A percentile compares a stretch with the other conserved stretches of the same genome.
Evolutionary conservation across 1,140 invertebrate species (phyloP).

Genomic region (Drosophila kanapiae): DNA sequence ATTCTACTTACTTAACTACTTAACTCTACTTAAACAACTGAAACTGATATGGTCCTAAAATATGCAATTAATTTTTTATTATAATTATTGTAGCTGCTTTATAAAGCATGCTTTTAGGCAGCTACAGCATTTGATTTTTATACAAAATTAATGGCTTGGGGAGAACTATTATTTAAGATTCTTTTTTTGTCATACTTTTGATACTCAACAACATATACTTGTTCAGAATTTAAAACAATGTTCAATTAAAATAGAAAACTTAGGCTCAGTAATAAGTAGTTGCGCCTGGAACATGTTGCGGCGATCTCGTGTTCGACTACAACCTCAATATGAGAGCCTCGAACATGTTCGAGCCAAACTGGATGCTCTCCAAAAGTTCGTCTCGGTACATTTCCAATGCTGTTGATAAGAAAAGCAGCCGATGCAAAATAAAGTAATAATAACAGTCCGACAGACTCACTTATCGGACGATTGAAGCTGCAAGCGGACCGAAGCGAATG

Average conservation of each 20-base stretch:
- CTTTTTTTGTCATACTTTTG: background rate
- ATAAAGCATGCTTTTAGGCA: background rate
- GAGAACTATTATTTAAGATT: no score
- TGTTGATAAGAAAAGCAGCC: slow-evolving; percentile 42
- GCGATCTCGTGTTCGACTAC: slow-evolving; percentile 10
- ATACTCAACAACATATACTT: background rate
- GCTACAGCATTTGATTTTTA: background rate
- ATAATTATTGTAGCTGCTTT: background rate
- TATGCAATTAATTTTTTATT: background rate
- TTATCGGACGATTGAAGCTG: slow-evolving; percentile 55
- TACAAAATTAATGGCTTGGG: background rate
- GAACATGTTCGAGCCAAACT: slow-evolving; percentile 21
- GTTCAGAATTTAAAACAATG: background rate
- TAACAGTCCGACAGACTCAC: slow-evolving; percentile 35
- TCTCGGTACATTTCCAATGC: slow-evolving; percentile 61
- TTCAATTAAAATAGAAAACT: background rate
- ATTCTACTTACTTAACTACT: no score
- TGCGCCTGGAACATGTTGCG: slow-evolving; percentile 1
- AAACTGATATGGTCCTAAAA: background rate
- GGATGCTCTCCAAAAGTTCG: slow-evolving; percentile 31
- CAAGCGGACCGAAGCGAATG: slow-evolving; percentile 8
- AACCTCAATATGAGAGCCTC: background rate
- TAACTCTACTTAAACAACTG: background rate
- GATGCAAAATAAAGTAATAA: slow-evolving; percentile 61
- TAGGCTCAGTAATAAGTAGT: no score